These are phyloP conservation scores for Orycteropus afer DNA, from an alignment of 2,113 vertebrate genomes.

Conservation along the genomic window DNA sequence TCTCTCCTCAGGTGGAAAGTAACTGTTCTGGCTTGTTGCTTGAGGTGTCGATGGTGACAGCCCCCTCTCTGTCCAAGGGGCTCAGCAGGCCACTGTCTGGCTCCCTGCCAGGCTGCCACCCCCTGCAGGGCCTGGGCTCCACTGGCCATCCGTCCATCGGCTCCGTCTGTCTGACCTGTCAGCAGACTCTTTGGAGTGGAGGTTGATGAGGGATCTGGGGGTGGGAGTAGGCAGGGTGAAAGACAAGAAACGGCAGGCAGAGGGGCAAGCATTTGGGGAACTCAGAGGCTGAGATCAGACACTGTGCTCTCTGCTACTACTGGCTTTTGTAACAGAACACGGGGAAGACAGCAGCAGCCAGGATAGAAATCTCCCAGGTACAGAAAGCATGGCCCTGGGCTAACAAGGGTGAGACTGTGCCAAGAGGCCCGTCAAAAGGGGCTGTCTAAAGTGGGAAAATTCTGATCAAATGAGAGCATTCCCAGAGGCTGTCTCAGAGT, in stretches of 20 bases:
- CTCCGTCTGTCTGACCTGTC: constrained; percentile 71
- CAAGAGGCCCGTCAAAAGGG: constrained; percentile 28
- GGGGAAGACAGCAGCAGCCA: constrained; percentile 44
- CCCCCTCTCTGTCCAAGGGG: constrained; percentile 35
- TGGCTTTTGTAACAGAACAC: constrained; percentile 35
- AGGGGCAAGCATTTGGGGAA: constrained; percentile 28
- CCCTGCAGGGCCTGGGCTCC: constrained; percentile 50
- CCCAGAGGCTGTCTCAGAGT: neutral
- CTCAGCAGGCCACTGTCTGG: constrained; percentile 66
- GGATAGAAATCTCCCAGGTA: constrained; percentile 9
- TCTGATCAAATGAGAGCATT: neutral
- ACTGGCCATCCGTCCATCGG: neutral
- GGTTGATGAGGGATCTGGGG: constrained; percentile 26
- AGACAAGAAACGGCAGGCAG: neutral
- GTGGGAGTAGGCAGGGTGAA: neutral
- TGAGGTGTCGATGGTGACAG: constrained; percentile 46
- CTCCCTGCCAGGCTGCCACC: constrained; percentile 62
- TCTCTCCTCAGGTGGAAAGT: constrained; percentile 39
- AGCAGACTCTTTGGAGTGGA: constrained; percentile 10
- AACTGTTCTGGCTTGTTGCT: constrained; percentile 40
- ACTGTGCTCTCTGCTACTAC: constrained; percentile 50
- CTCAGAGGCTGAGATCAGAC: constrained; percentile 15
- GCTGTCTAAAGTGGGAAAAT: neutral
- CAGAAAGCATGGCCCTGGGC: neutral
- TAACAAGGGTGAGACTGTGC: constrained; percentile 8